Conservation (phyloP, 2,888 invertebrate species). For the Polyommatus icarus region DNA sequence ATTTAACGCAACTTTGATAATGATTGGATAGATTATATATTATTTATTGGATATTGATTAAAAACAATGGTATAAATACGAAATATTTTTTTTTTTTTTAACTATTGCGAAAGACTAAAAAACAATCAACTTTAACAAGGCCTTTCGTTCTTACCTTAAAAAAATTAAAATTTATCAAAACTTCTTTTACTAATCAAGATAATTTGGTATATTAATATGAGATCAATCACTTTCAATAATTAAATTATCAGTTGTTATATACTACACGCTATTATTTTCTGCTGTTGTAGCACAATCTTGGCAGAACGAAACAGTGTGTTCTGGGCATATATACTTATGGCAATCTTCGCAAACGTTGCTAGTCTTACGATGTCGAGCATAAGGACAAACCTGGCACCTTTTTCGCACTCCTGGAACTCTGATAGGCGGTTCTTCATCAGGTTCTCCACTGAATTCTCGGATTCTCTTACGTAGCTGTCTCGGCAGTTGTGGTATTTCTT, state of each 20-base stretch:
- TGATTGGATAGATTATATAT: not conserved
- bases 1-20: too few relatives aligned
- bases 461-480: too few relatives aligned
- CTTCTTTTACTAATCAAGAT: not conserved
- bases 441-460: slow-evolving; percentile 4
- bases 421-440: not conserved
- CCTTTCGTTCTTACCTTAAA: not conserved
- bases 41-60: not conserved
- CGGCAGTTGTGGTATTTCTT: too few relatives aligned
- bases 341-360: slow-evolving; percentile 14
- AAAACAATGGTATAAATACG: not conserved
- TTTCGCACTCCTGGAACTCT: slow-evolving; percentile 22
- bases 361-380: not conserved
- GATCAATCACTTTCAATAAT: slow-evolving; percentile 21
- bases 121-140: slow-evolving; percentile 8
- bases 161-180: not conserved
- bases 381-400: slow-evolving; percentile 12
- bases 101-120: not conserved
- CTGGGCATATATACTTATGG: not conserved
- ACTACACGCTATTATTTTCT: too few relatives aligned
- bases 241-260: not conserved
- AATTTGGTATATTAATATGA: not conserved
- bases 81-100: not conserved
- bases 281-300: slow-evolving; percentile 6
- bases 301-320: not conserved